A percentile compares a stretch with the other conserved stretches of the same genome.
These are phyloP conservation scores for Corythornis vintsioides DNA, from an alignment of 2,113 vertebrate species.

Conservation along the genomic window DNA sequence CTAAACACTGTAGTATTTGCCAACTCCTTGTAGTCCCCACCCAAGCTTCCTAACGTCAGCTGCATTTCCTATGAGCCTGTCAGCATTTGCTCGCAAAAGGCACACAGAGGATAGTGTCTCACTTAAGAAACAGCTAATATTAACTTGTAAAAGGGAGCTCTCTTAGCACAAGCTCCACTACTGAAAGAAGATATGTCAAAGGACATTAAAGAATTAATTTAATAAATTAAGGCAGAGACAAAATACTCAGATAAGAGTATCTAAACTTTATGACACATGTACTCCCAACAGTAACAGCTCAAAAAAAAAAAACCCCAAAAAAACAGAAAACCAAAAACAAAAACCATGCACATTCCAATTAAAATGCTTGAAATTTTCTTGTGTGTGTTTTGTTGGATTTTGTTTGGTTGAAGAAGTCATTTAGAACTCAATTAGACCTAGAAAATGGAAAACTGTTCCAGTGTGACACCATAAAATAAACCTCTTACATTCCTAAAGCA, in stretches of 20 bases:
- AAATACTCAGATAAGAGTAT: not conserved
- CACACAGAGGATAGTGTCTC: constrained; percentile 39
- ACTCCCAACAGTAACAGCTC: not conserved
- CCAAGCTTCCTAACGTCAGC: constrained; percentile 39
- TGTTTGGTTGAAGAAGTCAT: not conserved
- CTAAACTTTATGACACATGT: not conserved
- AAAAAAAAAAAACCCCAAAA: not conserved
- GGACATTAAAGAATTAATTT: not conserved
- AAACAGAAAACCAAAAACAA: too few relatives aligned
- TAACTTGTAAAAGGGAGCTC: not conserved
- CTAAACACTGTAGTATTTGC: constrained; percentile 9
- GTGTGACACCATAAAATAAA: not conserved
- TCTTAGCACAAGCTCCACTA: not conserved
- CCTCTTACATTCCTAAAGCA: not conserved
- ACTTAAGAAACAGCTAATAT: not conserved
- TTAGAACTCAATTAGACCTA: not conserved
- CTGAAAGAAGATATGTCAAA: not conserved
- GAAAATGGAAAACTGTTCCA: not conserved
- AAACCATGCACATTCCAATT: not conserved
- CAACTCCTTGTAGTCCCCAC: constrained; percentile 51
- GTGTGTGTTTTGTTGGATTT: not conserved
- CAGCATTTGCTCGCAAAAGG: constrained; percentile 18
- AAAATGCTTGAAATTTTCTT: not conserved
- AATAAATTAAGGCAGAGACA: not conserved
- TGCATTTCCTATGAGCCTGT: constrained; percentile 51